Conservation (phyloP, 2,113 vertebrate genomes). For the Podarcis cretensis region DNA sequence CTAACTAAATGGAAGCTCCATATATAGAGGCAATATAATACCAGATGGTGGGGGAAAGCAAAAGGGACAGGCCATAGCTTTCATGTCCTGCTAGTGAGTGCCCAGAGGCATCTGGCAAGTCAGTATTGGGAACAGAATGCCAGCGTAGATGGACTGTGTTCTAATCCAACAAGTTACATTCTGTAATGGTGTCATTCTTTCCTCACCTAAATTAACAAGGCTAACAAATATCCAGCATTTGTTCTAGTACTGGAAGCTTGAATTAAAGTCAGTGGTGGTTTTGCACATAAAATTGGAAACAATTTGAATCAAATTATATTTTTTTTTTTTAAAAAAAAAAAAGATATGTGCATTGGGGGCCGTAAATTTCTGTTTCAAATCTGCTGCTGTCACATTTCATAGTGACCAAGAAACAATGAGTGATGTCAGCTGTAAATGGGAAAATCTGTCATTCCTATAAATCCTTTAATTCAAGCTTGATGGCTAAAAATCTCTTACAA, state of each 20-base stretch:
- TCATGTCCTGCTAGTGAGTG: not conserved
- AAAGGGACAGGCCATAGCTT: not conserved
- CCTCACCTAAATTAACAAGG: not conserved
- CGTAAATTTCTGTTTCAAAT: not conserved
- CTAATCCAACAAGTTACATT: not conserved
- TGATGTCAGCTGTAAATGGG: conserved; percentile 9
- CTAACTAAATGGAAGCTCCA: not conserved
- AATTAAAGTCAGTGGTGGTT: not conserved
- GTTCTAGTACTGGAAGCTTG: not conserved
- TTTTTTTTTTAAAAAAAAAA: not conserved
- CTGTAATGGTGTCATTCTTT: not conserved
- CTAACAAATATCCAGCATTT: not conserved
- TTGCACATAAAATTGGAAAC: not conserved
- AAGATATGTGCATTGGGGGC: not conserved
- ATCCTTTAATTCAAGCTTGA: not conserved
- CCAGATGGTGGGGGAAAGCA: not conserved
- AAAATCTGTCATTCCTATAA: conserved; percentile 18
- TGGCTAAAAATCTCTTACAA: not conserved
- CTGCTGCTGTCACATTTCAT: not conserved
- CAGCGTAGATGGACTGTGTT: not conserved
- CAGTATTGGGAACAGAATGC: not conserved
- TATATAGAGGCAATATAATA: not conserved
- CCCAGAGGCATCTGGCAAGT: not conserved
- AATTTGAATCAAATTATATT: not conserved
- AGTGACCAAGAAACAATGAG: not conserved